These are phyloP conservation scores for Sandelia bainsii DNA, from an alignment of 2,797 vertebrate species.

Conservation along the genomic window DNA sequence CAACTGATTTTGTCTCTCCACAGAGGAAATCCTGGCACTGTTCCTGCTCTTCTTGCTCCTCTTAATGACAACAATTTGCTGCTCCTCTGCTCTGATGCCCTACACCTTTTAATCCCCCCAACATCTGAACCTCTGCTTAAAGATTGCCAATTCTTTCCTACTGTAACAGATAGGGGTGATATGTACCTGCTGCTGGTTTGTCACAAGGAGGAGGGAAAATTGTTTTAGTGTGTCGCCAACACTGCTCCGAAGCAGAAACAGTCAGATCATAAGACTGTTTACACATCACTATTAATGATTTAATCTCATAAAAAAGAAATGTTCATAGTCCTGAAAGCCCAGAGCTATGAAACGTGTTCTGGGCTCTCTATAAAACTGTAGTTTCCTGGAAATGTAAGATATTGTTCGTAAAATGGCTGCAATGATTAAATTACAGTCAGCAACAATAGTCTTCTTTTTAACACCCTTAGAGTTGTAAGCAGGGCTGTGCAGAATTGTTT, in stretches of 20 bases:
- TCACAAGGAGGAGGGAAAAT: neutral
- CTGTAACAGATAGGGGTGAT: conserved; percentile 3
- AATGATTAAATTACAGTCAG: no score
- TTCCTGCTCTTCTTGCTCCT: neutral
- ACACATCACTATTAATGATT: no score
- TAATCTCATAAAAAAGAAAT: no score
- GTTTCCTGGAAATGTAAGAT: no score
- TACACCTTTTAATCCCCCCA: conserved; percentile 58
- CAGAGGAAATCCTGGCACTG: neutral
- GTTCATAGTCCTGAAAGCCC: no score
- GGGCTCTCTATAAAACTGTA: no score
- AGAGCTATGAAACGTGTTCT: no score
- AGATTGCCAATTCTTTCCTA: conserved; percentile 52
- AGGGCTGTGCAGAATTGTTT: no score
- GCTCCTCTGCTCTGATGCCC: conserved; percentile 31
- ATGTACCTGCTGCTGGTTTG: neutral
- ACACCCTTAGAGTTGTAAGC: no score
- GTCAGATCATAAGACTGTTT: neutral
- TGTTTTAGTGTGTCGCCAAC: no score
- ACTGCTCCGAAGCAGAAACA: neutral
- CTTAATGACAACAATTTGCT: conserved; percentile 66
- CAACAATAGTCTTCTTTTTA: no score
- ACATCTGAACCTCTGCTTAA: conserved; percentile 50
- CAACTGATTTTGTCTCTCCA: conserved; percentile 27
- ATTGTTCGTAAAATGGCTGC: no score